Evolutionary conservation across 1,140 invertebrate species (phyloP).

Genomic region (Hyposmocoma kahamanoa): DNA sequence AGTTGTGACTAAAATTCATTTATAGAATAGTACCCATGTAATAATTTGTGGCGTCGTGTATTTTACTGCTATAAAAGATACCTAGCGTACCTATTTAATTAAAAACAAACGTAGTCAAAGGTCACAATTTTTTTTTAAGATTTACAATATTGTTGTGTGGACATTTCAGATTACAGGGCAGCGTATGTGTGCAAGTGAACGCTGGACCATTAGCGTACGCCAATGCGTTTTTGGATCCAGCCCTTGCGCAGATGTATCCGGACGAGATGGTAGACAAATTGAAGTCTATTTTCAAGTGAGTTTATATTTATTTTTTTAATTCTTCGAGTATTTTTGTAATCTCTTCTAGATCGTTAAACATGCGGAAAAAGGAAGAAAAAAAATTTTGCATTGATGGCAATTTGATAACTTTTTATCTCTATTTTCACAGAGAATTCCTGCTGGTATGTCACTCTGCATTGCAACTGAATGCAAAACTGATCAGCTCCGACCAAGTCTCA

Average conservation of each 20-base stretch:
- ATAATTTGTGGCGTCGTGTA: too few species aligned
- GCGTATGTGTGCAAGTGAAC: slow-evolving; percentile 94
- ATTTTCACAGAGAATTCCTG: slow-evolving; percentile 86
- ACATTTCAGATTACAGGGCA: slow-evolving; percentile 82
- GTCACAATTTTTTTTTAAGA: too few species aligned
- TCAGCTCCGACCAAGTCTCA: slow-evolving; percentile 88
- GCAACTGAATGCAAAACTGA: slow-evolving; percentile 89
- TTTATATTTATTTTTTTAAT: slow-evolving; percentile 10
- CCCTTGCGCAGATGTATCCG: slow-evolving; percentile 80
- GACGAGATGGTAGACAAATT: slow-evolving; percentile 88
- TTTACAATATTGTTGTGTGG: not conserved
- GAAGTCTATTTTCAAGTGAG: slow-evolving; percentile 90
- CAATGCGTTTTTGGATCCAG: slow-evolving; percentile 88
- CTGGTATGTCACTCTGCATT: slow-evolving; percentile 90
- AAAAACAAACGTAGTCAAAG: too few species aligned
- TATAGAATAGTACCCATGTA: too few species aligned
- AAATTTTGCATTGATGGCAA: too few species aligned
- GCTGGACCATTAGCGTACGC: slow-evolving; percentile 96
- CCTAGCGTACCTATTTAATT: too few species aligned
- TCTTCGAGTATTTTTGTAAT: too few species aligned
- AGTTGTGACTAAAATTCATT: too few species aligned
- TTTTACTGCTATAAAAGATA: too few species aligned
- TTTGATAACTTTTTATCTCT: too few species aligned
- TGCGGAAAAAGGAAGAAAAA: too few species aligned
- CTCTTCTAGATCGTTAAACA: too few species aligned